Percentiles rank a stretch among this genome's conserved stretches.
Conservation (phyloP, 2,113 vertebrate genomes). For the Sceloporus tristichus region DNA sequence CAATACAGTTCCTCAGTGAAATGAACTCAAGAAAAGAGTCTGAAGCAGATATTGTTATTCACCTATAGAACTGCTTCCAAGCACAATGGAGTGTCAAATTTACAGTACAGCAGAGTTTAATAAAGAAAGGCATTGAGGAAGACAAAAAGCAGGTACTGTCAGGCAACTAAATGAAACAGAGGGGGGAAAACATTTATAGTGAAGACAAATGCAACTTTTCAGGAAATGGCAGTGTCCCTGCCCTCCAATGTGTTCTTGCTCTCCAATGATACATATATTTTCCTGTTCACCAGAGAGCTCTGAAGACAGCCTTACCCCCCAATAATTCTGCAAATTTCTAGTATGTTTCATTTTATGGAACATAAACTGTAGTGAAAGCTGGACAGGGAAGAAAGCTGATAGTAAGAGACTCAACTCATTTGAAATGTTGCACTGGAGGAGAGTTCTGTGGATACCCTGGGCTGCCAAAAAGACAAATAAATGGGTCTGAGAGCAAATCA, state of each 20-base stretch:
- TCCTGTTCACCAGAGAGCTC: background rate
- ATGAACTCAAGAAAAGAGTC: constrained; percentile 22
- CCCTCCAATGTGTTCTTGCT: background rate
- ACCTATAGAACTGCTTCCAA: background rate
- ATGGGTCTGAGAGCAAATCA: too few species aligned
- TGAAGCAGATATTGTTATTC: background rate
- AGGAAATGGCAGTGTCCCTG: background rate
- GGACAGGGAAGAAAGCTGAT: background rate
- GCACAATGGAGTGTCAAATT: constrained; percentile 17
- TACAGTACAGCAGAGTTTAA: constrained; percentile 1
- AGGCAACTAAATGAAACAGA: background rate
- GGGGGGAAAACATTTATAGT: too few species aligned
- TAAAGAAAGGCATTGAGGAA: constrained; percentile 13
- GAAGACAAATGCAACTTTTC: constrained; percentile 1
- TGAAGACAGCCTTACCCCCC: background rate
- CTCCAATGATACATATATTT: background rate
- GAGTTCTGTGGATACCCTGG: too few species aligned
- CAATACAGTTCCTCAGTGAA: background rate
- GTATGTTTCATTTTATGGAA: background rate
- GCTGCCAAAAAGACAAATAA: too few species aligned
- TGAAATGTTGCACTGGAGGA: too few species aligned
- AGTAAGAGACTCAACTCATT: background rate
- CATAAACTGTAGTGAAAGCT: background rate
- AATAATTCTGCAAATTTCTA: background rate
- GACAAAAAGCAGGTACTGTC: constrained; percentile 5